phyloP scores from a whole-genome alignment of 2,797 vertebrate genomes.

The Pantherophis vulpinus region DNA sequence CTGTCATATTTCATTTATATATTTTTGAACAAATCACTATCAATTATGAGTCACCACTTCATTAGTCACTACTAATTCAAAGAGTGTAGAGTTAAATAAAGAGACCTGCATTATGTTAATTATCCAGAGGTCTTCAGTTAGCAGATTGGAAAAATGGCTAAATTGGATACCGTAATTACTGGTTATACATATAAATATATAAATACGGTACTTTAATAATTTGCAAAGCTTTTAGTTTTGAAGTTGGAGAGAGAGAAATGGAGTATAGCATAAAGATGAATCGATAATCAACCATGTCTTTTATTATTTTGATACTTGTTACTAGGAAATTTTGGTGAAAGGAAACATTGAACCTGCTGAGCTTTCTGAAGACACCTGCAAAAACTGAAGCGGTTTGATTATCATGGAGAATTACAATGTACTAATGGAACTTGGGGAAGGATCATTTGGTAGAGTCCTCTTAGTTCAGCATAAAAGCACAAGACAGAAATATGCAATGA shows the following conservation, averaged over 20 bases:
- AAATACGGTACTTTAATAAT: not conserved
- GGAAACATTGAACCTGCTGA: not conserved
- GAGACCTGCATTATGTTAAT: not conserved
- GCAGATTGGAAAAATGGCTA: not conserved
- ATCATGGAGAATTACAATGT: conserved; percentile 82
- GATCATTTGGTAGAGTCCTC: conserved; percentile 87
- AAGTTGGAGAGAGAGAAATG: not conserved
- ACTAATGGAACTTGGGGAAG: conserved; percentile 81
- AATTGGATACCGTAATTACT: not conserved
- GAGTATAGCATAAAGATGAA: not conserved
- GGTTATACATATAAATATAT: not conserved
- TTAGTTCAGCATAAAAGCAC: conserved; percentile 72
- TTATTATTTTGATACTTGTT: not conserved
- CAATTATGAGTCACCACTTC: not conserved
- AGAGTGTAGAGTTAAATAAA: not conserved
- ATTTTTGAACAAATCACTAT: not conserved
- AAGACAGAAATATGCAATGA: conserved; percentile 78
- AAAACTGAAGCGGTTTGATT: not conserved
- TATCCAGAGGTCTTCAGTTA: not conserved
- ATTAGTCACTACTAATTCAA: not conserved
- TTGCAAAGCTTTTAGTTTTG: not conserved
- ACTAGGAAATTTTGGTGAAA: not conserved
- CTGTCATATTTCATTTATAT: not conserved
- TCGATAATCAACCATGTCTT: not conserved
- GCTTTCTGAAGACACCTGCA: not conserved